Evolutionary conservation across 2,113 vertebrate species (phyloP).

Genomic region (Gobiocypris rarus): DNA sequence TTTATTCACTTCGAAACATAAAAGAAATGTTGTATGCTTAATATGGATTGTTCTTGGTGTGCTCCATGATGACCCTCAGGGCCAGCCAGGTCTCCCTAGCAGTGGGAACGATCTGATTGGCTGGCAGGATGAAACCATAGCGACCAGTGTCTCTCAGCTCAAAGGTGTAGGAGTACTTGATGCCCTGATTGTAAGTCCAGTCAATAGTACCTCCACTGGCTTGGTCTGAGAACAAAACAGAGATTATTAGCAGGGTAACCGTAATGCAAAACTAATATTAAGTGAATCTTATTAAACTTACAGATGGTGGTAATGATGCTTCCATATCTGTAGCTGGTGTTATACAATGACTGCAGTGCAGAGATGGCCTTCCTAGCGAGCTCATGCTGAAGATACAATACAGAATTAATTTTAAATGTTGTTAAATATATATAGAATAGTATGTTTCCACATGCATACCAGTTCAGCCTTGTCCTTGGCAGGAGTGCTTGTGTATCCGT

Average conservation of each 20-base stretch:
- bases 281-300: slow-evolving; percentile 71
- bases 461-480: slow-evolving; percentile 76
- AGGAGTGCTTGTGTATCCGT: slow-evolving; percentile 78
- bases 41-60: slow-evolving; percentile 77
- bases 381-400: slow-evolving; percentile 70
- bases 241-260: neutral
- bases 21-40: slow-evolving; percentile 60
- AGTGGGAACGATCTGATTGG: slow-evolving; percentile 86
- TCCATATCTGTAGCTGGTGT: slow-evolving; percentile 83
- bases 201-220: slow-evolving; percentile 86
- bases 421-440: neutral
- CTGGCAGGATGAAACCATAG: slow-evolving; percentile 88
- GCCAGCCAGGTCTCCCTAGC: slow-evolving; percentile 89
- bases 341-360: slow-evolving; percentile 81
- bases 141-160: slow-evolving; percentile 89
- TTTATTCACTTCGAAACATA: neutral
- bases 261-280: neutral
- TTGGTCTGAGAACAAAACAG: slow-evolving; percentile 74
- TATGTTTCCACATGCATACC: slow-evolving; percentile 72
- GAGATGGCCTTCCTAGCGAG: slow-evolving; percentile 78
- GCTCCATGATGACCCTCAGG: slow-evolving; percentile 83
- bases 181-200: slow-evolving; percentile 92
- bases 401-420: neutral
- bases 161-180: slow-evolving; percentile 92
- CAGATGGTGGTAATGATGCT: slow-evolving; percentile 91